Conservation (phyloP, 1,140 invertebrate species). For the Conus betulinus region DNA sequence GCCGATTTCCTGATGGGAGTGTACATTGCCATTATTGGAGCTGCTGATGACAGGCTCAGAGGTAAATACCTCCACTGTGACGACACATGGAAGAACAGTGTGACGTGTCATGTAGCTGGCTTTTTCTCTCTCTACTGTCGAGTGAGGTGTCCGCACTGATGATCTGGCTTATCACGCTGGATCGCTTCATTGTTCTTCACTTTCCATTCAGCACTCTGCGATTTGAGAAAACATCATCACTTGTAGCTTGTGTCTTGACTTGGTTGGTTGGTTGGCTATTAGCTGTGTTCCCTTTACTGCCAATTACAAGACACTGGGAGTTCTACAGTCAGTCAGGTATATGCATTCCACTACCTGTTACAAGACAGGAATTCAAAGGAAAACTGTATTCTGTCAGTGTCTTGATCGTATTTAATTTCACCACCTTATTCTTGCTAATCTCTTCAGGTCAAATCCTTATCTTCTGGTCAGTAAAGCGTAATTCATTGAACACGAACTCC, state of each 20-base stretch:
- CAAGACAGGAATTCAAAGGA: too few relatives aligned
- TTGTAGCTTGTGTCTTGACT: constrained; percentile 16
- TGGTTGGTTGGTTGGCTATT: constrained; percentile 38
- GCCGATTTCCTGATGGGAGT: too few relatives aligned
- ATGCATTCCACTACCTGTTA: too few relatives aligned
- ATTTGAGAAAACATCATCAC: not conserved
- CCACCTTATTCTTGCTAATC: too few relatives aligned
- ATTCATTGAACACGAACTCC: not conserved
- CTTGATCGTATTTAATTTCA: too few relatives aligned
- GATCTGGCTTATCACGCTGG: too few relatives aligned
- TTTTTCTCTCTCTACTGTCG: constrained; percentile 56
- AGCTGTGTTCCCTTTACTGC: constrained; percentile 33
- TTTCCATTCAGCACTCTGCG: too few relatives aligned
- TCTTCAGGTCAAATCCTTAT: constrained; percentile 45
- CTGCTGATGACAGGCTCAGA: too few relatives aligned
- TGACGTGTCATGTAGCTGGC: constrained; percentile 57
- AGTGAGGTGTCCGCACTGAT: constrained; percentile 40
- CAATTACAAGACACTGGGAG: constrained; percentile 27
- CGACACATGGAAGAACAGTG: constrained; percentile 1
- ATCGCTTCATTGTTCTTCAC: too few relatives aligned
- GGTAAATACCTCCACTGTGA: too few relatives aligned
- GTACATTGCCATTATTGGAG: too few relatives aligned
- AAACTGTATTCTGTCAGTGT: too few relatives aligned
- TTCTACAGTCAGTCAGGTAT: constrained; percentile 22
- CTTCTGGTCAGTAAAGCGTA: constrained; percentile 24